Conservation (phyloP, 1,140 invertebrate genomes). For the Zaprionus gabonicus region DNA sequence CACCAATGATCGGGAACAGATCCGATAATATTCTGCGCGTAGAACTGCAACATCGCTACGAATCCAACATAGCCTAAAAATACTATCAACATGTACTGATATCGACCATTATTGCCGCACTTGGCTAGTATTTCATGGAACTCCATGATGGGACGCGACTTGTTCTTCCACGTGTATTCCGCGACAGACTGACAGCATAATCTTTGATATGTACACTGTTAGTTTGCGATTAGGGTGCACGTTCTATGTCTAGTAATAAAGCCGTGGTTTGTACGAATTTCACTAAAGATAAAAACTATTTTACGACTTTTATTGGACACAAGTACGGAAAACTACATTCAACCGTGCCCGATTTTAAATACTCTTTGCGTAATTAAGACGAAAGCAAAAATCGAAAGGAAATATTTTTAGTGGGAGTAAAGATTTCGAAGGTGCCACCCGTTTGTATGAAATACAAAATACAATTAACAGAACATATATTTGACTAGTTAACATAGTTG, state of each 20-base stretch:
- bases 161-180: neutral
- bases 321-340: no score
- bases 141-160: slow-evolving; percentile 74
- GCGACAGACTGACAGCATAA: neutral
- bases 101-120: slow-evolving; percentile 87
- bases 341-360: no score
- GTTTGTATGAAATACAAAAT: no score
- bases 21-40: slow-evolving; percentile 86
- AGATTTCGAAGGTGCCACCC: no score
- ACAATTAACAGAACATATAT: no score
- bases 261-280: neutral
- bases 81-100: slow-evolving; percentile 86
- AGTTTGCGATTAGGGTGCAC: neutral
- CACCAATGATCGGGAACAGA: slow-evolving; percentile 85
- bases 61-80: slow-evolving; percentile 71
- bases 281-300: neutral
- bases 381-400: no score
- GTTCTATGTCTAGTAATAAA: neutral
- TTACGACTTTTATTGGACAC: no score
- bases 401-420: no score
- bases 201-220: neutral
- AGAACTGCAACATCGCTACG: slow-evolving; percentile 85
- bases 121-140: slow-evolving; percentile 86
- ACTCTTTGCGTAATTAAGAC: no score
- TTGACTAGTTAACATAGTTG: no score